Evolutionary conservation across 1,140 invertebrate genomes (phyloP), one percentile per base, ranked within the genome.

Genomic region (Euwallacea similis): DNA sequence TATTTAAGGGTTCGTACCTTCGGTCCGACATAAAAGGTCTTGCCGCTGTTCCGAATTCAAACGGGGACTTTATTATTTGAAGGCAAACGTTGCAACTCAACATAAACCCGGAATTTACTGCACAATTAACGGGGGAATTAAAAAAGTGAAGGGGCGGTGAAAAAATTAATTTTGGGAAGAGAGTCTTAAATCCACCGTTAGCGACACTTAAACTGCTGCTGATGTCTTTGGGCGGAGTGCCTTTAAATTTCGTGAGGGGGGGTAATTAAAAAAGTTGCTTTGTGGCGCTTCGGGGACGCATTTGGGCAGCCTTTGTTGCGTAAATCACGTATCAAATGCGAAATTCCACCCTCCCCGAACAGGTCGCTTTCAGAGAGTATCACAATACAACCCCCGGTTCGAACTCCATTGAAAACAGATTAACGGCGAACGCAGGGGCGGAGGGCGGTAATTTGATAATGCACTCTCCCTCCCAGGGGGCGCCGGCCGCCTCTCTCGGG

Each of bases 381-480:
- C 46, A 50, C 13, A 50, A 11, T 11, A 50, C 13, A 50, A 50
- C 46, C 13, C 46, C 46, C 46, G 46, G 13, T 50, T 50, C 56
- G 66, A 68, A 69, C 69, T 80, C 78, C 79, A 81, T 81, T 81
- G 80, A 80, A 80, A 81, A 81, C 78, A 80, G 80, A 81, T 81
- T 81, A 81, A 80, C 79, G 74, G 76, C 44, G 78, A 79, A 73
- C 77, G 73, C 72, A 76, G 75, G 78, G 80, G 77, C 78, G 79
- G 79, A 75, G 74, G 79, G 77, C 75, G 79, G 79, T 81, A 81
- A 81, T 81, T 81, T 81, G 80, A 81, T 81, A 81, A 81, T 80
- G 78, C 79, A 78, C 67, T 70, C 73, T 55, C 65, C 13, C 72
- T 66, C 76, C 65, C 58, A 55, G 71, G 67, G 64, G 72, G 73